Base-by-base conservation (phyloP, 2,113 vertebrate genomes). In the Aspidoscelis tigris region DNA sequence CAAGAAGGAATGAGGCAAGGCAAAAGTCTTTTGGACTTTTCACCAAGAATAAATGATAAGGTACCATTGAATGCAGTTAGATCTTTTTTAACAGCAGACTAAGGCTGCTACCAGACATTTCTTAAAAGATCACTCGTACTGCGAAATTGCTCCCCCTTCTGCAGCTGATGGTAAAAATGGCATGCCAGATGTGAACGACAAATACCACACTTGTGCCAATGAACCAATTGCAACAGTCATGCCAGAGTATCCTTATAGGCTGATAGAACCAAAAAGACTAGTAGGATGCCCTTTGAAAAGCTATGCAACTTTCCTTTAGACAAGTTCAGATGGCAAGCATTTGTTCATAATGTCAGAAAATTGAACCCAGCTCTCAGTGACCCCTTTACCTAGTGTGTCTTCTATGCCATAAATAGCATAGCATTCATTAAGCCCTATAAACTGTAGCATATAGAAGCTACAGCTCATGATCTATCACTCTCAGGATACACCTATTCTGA, bases 401-500 rank as follows among this genome's bases (percentile, higher is more conserved):
- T 47, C 21, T 47, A 24, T 24, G 2, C 50, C 1, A 55, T 18
- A n/a, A 3, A 53, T 16, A 55, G 43, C 53, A 14, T n/a, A 33
- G 26, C 1, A 58, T 76, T 22, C n/a, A 16, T 61, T 16, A 33
- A 39, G 12, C 41, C 41, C 2, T 68, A 47, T 44, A 21, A 61
- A 14, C 20, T 72, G n/a, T 50, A 66, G 41, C 2, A 50, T 33
- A 0, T 53, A n/a, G 33, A 44, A 66, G 70, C 21, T 86, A 14
- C 26, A 24, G 74, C 9, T 89, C 76, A 6, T 3, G 61, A 39
- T 53, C 2, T 85, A 80, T 41, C 78, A 88, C 87, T 76, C 78
- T 20, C 33, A 39, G 65, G 41, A 50, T 44, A 12, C 22, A 76
- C 12, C 47, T 50, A 55, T 18, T 7, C 14, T 22, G 10, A n/a